Percentiles rank a stretch among this genome's conserved stretches.
These are phyloP conservation scores for Ploceus nigricollis DNA, from an alignment of 2,113 vertebrate species.

Conservation along the genomic window DNA sequence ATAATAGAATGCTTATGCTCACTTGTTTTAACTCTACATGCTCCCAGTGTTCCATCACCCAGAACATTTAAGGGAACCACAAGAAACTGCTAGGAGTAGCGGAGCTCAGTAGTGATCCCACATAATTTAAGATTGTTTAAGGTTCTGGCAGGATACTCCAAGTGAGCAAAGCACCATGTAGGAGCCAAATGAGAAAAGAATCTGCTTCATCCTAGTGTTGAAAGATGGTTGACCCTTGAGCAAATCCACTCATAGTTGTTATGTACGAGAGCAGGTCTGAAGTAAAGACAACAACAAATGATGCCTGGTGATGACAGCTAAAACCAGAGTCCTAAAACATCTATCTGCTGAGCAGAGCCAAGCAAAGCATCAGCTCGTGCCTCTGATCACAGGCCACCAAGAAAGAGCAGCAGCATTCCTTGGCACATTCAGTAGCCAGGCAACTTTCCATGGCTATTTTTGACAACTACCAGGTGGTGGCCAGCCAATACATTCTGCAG, in stretches of 20 bases:
- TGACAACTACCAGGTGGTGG: neutral
- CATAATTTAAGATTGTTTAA: neutral
- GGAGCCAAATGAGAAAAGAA: neutral
- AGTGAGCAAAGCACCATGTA: neutral
- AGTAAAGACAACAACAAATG: neutral
- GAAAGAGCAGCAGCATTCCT: conserved; percentile 19
- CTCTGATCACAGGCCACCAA: conserved; percentile 26
- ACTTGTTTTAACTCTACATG: neutral
- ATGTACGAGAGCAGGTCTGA: neutral
- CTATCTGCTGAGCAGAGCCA: neutral
- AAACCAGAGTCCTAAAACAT: neutral
- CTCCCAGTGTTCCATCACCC: neutral
- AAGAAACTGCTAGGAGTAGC: neutral
- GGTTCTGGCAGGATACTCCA: neutral
- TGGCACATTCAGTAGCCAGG: neutral
- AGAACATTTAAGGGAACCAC: neutral
- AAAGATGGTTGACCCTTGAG: neutral
- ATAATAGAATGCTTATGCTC: neutral
- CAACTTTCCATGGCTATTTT: conserved; percentile 12
- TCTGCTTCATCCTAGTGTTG: neutral
- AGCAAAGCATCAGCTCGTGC: neutral
- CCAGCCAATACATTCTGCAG: neutral
- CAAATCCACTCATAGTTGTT: neutral
- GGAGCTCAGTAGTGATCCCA: neutral
- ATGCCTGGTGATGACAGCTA: neutral